Conservation (phyloP, 2,113 vertebrate species). For the Abramis brama region DNA sequence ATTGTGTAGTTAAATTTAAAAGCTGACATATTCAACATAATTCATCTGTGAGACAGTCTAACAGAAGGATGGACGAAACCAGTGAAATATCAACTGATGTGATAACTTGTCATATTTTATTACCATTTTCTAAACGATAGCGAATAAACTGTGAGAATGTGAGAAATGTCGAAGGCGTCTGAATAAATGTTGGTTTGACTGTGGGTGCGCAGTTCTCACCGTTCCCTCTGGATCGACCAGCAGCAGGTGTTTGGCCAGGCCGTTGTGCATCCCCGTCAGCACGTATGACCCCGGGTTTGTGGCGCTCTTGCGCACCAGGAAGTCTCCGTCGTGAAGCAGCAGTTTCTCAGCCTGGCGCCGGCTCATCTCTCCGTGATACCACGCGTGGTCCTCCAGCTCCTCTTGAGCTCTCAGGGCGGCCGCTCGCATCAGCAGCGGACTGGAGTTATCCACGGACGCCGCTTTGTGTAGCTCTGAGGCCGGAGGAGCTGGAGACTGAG, state of each 20-base stretch:
- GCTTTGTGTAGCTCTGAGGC: constrained; percentile 78
- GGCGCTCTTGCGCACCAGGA: constrained; percentile 93
- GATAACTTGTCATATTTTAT: too few relatives aligned
- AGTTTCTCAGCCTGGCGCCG: constrained; percentile 92
- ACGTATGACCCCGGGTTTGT: constrained; percentile 94
- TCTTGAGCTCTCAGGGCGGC: constrained; percentile 76
- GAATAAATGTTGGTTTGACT: too few relatives aligned
- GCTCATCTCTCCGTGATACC: constrained; percentile 96
- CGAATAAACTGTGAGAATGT: too few relatives aligned
- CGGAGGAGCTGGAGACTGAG: constrained; percentile 68
- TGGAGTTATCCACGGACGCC: constrained; percentile 82
- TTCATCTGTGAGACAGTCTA: too few relatives aligned
- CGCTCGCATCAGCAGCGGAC: constrained; percentile 80
- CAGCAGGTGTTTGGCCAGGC: constrained; percentile 92
- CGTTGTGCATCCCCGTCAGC: constrained; percentile 93
- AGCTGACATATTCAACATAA: too few relatives aligned
- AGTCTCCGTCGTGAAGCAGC: constrained; percentile 89
- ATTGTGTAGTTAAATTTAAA: too few relatives aligned
- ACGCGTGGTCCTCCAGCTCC: constrained; percentile 84
- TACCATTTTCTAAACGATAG: too few relatives aligned
- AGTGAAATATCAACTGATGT: too few relatives aligned
- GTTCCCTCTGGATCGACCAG: constrained; percentile 95
- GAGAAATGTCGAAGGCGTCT: too few relatives aligned
- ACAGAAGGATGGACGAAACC: too few relatives aligned
- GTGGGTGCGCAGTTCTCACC: constrained; percentile 71